Evolutionary conservation across 2,888 invertebrate genomes (phyloP), one percentile per base, ranked within the genome.

Genomic region (Lymantria monacha): DNA sequence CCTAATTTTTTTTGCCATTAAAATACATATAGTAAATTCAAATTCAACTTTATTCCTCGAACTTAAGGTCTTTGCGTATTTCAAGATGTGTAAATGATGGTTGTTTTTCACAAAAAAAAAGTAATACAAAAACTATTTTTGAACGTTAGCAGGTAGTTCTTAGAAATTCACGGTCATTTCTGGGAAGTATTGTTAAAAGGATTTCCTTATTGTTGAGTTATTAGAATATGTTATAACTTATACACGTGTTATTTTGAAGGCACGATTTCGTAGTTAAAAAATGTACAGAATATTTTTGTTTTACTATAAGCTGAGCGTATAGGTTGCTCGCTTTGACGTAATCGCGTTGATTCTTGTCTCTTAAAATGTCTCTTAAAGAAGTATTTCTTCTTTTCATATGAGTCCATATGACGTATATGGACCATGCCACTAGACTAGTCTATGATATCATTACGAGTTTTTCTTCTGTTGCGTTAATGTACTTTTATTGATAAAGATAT

Each of bases 141-240:
- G 66, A 72, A 53, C 59, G 48, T 69, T 63, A 72, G 76, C 76
- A 79, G 81, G 80, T 80, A 80, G 76, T 82, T 83, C 83, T 63
- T 30, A 71, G 83, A 83, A 84, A 68, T 68, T 52, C 56, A 56
- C 56, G 55, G 58, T 61, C 66, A 67, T 70, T 84, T 84, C 84
- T 75, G 8, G 63, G 84, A 84, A 84, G 54, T 70, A 70, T 78
- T 76, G 55, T 49, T 58, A 56, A 60, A 59, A 55, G 52, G 56
- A 66, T 67, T 66, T 72, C 72, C 67, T 69, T 49, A 14, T 22
- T 22, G 22, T 22, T 22, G 22, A 46, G 55, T 48, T 51, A 56
- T 51, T 49, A 43, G 49, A 55, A 58, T 62, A 60, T 54, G 55
- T 59, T 60, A 59, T 53, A 22, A 44, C 37, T 22, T 47, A 41